Evolutionary conservation across 2,797 vertebrate genomes (phyloP), one percentile per base, ranked within the genome.

Genomic region (Acrossocheilus fasciatus): DNA sequence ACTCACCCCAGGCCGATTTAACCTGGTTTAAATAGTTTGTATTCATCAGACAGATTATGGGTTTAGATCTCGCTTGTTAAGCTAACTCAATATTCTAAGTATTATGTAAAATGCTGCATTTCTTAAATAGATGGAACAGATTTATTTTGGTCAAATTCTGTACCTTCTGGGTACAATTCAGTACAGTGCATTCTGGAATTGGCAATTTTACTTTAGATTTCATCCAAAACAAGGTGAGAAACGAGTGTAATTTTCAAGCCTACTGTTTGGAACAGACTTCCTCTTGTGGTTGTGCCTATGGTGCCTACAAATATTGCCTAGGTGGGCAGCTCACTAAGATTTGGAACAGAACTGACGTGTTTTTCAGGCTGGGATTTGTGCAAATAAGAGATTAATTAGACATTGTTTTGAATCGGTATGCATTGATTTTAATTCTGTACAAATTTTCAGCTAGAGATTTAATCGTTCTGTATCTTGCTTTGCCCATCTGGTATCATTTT

Each of bases 281-380:
- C 14, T 64, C 8, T 62, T 79, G 76, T 41, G 54, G 14, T 41
- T 41, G 54, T 59, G n/a, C 54, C 20, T n/a, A 17, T 39, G 50
- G 26, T 50, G 45, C 73, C 30, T 76, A 76, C 15, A 57, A 57
- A 54, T 57, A 77, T 77, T 39, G 11, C 14, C 54, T 30, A 26
- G 36, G 23, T 79, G 57, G 57, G 77, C 77, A 64, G 77, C 77
- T 11, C 23, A 30, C 76, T 43, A 45, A 23, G 39, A n/a, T 30
- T 45, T 79, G 39, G 14, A 62, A 64, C 23, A 30, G n/a, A 79
- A 45, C 39, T 45, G 14, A 79, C n/a, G 43, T 26, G 36, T 43
- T 10, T 62, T 18, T 47, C 1, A 66, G 26, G 17, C 64, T 68
- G 64, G 30, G 64, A 36, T 77, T 36, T 10, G 8, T 30, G 14